Evolutionary conservation across 64 coral and sea anemone species (phyloP), one percentile per base, ranked within the genome.

Genomic region (Actinia equina): DNA sequence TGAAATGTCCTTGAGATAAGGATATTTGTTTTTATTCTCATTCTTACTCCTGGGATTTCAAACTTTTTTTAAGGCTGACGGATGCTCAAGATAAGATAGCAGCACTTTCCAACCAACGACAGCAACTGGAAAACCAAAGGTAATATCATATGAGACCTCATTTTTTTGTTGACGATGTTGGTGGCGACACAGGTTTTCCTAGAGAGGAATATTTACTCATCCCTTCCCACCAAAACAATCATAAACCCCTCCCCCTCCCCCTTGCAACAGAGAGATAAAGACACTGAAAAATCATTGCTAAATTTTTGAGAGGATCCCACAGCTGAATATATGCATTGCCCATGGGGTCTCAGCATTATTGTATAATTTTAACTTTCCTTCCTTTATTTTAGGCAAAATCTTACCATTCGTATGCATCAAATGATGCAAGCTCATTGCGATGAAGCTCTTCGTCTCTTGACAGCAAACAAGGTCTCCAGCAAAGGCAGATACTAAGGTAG

Each of bases 381-480:
- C 17, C 58, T 65, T 3, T 57, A 65, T 65, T 25, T 23, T n/a
- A 65, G 62, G n/a, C 79, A 89, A 10, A 85, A 84, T 2, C 80
- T 91, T 16, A 88, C 88, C 20, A 57, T 79, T 45, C 94, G 91
- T 56, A 87, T 96, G 85, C 88, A 93, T 18, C 51, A 93, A 5
- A 96, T 96, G 94, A 96, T 96, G 94, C 86, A 96, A 84, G 60
- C 91, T 16, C 94, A 96, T 71, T 96, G 88, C 65, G 85, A 96
- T n/a, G 94, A 96, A 60, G 88, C 91, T 44, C 10, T 92, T 45
- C 86, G 86, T 44, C 46, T 92, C 7, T 92, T 92, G 15, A 71
- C 62, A 7, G 80, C 51, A 42, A 49, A 85, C 59, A 8, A 59
- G 25, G 25, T 55, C 83, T 10, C 83, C 83, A 63, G 83, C 17